These are phyloP conservation scores for Lasioglossum marginatum DNA, from an alignment of 2,888 invertebrate species.

Conservation along the genomic window DNA sequence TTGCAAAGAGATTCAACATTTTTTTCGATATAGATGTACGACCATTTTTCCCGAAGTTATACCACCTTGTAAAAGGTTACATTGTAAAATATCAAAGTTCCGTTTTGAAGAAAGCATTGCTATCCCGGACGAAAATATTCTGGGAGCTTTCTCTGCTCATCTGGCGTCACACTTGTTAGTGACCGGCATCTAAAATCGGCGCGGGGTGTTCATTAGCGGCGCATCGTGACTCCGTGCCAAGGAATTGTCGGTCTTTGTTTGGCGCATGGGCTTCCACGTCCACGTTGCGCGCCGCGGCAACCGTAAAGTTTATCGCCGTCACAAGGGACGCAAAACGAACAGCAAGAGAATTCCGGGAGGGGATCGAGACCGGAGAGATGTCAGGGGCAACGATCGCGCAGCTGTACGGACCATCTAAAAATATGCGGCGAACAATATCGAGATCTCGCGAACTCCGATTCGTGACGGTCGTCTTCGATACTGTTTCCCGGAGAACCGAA, in stretches of 20 bases:
- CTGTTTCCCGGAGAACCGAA: slow-evolving; percentile 25
- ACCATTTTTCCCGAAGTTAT: not conserved
- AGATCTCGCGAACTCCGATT: slow-evolving; percentile 33
- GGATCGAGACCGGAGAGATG: slow-evolving; percentile 52
- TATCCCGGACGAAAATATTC: slow-evolving; percentile 25
- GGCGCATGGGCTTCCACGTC: slow-evolving; percentile 4
- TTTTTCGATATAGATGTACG: not conserved
- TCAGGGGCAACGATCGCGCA: slow-evolving; percentile 45
- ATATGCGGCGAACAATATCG: slow-evolving; percentile 53
- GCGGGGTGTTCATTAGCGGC: slow-evolving; percentile 67
- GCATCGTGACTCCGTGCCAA: slow-evolving; percentile 65
- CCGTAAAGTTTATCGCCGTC: slow-evolving; percentile 58
- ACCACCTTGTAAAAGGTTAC: too few relatives aligned
- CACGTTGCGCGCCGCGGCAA: not conserved
- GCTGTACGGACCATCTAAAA: slow-evolving; percentile 53
- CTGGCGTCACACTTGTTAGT: slow-evolving; percentile 54
- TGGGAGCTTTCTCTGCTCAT: not conserved
- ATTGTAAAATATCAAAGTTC: not conserved
- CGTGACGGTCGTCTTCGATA: slow-evolving; percentile 3
- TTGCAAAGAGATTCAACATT: not conserved
- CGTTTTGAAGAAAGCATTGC: not conserved
- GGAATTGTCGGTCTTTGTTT: slow-evolving; percentile 68
- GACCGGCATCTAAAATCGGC: slow-evolving; percentile 69
- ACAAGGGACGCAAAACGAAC: slow-evolving; percentile 29
- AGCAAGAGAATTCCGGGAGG: slow-evolving; percentile 47